Evolutionary conservation across 2,888 invertebrate species (phyloP).

Genomic region (Argynnis bischoffii): DNA sequence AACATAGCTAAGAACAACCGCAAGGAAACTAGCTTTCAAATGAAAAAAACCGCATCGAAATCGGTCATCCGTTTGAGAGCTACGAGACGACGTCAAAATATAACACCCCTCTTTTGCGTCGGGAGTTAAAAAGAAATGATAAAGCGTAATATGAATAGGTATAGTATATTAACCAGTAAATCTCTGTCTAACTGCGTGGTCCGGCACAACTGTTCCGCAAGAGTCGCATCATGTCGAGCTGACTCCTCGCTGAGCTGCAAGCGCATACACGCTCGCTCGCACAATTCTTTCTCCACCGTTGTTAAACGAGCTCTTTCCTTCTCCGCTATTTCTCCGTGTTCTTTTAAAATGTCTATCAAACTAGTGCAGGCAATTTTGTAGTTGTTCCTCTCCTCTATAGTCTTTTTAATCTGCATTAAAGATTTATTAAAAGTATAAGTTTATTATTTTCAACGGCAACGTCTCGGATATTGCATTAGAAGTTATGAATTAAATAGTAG

Average conservation of each 20-base stretch:
- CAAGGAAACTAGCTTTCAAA: too few species aligned
- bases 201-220: conserved; percentile 58
- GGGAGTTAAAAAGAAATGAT: background rate
- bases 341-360: conserved; percentile 49
- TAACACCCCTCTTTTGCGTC: too few species aligned
- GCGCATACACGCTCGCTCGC: conserved; percentile 51
- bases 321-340: conserved; percentile 47
- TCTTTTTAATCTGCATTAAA: conserved; percentile 54
- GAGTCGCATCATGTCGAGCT: conserved; percentile 49
- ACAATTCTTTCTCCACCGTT: conserved; percentile 55
- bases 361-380: conserved; percentile 49
- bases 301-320: conserved; percentile 47
- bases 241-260: conserved; percentile 53
- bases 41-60: too few species aligned
- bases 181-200: conserved; percentile 62
- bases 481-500: too few species aligned
- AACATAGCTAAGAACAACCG: too few species aligned
- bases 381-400: conserved; percentile 56
- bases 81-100: too few species aligned
- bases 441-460: too few species aligned
- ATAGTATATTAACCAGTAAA: conserved; percentile 51
- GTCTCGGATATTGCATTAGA: too few species aligned
- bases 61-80: too few species aligned
- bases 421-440: background rate
- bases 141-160: background rate